Conservation (phyloP, 2,888 invertebrate genomes). For the Odontomyia ornata region DNA sequence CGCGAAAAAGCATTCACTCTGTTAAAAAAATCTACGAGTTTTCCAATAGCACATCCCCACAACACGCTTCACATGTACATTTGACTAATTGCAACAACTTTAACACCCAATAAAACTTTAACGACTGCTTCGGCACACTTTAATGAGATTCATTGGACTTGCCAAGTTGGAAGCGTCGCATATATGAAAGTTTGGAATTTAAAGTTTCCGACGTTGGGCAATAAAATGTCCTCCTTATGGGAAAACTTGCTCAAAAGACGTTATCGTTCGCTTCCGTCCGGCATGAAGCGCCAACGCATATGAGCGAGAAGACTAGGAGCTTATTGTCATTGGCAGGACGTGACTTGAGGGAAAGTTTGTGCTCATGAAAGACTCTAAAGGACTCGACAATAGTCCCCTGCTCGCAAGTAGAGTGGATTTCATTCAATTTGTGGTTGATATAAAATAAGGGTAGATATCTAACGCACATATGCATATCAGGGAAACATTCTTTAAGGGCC, state of each 20-base stretch:
- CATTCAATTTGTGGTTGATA: too few relatives aligned
- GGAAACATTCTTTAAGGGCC: too few relatives aligned
- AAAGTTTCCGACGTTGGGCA: constrained; percentile 29
- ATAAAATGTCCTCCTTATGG: constrained; percentile 41
- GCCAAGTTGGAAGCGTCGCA: neutral
- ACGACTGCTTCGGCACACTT: constrained; percentile 25
- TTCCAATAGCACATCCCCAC: neutral
- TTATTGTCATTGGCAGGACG: constrained; percentile 36
- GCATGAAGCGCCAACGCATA: neutral
- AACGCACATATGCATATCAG: too few relatives aligned
- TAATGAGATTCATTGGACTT: constrained; percentile 30
- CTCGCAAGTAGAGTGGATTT: too few relatives aligned
- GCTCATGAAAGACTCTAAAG: neutral
- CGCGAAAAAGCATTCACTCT: neutral
- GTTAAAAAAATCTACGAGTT: neutral
- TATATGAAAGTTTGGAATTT: constrained; percentile 1
- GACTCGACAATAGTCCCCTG: too few relatives aligned
- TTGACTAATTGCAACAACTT: constrained; percentile 38
- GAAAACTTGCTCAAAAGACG: constrained; percentile 25
- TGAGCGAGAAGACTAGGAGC: neutral
- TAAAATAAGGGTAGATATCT: too few relatives aligned
- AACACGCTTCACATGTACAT: constrained; percentile 12
- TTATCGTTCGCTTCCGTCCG: constrained; percentile 24
- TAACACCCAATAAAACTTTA: constrained; percentile 42
- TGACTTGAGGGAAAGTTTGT: constrained; percentile 32